Percentiles rank a stretch among this genome's conserved stretches.
Conservation (phyloP, 1,140 invertebrate species). For the Ceratina australensis region DNA sequence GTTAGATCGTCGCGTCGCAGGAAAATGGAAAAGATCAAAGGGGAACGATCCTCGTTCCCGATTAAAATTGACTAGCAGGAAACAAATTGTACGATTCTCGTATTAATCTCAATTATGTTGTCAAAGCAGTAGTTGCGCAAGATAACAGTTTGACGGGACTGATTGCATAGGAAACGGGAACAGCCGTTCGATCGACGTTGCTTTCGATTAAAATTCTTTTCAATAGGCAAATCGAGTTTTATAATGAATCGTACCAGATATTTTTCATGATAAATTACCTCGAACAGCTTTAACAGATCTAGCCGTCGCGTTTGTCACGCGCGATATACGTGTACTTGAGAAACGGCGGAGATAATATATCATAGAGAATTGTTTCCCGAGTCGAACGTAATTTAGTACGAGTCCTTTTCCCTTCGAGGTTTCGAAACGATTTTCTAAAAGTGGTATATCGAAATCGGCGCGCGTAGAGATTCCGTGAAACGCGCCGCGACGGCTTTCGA, state of each 20-base stretch:
- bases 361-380: too few species aligned
- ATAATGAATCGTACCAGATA: neutral
- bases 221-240: neutral
- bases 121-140: neutral
- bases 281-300: neutral
- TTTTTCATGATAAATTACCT: neutral
- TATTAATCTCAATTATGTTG: slow-evolving; percentile 22
- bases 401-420: neutral
- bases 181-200: neutral
- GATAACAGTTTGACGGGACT: neutral
- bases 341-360: too few species aligned
- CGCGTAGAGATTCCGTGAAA: slow-evolving; percentile 11
- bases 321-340: too few species aligned
- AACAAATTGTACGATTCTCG: neutral
- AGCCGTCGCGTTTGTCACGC: too few species aligned
- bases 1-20: too few species aligned
- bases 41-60: slow-evolving; percentile 6
- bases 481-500: slow-evolving; percentile 21
- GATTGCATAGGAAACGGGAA: neutral
- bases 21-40: slow-evolving; percentile 7
- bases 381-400: too few species aligned
- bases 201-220: slow-evolving; percentile 8
- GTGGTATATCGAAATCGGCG: neutral
- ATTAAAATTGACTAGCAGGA: neutral
- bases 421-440: neutral